Evolutionary conservation across 1,140 invertebrate genomes (phyloP).

Genomic region (Caenorhabditis briggsae): DNA sequence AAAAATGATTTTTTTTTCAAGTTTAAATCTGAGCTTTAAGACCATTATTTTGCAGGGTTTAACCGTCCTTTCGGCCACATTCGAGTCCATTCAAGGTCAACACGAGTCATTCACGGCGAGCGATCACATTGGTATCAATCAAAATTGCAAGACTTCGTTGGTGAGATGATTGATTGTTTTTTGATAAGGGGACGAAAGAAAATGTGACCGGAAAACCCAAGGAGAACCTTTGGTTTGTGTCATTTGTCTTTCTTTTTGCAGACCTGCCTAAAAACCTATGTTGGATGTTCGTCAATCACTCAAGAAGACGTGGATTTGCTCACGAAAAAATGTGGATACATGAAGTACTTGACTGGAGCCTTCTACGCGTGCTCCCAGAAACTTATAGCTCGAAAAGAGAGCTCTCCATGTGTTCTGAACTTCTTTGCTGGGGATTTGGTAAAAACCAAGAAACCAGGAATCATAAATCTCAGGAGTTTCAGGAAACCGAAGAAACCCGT

Average conservation of each 20-base stretch:
- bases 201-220: slow-evolving; percentile 28
- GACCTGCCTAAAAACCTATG: slow-evolving; percentile 16
- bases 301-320: slow-evolving; percentile 3
- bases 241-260: background rate
- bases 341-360: slow-evolving; percentile 15
- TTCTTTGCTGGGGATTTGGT: slow-evolving; percentile 8
- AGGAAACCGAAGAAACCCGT: background rate
- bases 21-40: too few species aligned
- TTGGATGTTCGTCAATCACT: slow-evolving; percentile 6
- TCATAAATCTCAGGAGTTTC: background rate
- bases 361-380: slow-evolving; percentile 44
- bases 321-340: slow-evolving; percentile 15
- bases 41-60: background rate
- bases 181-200: background rate
- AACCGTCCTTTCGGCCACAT: slow-evolving; percentile 24
- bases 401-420: background rate
- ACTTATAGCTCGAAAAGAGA: background rate
- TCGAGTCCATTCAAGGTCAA: slow-evolving; percentile 39
- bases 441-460: too few species aligned
- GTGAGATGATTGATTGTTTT: slow-evolving; percentile 43
- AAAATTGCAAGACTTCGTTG: slow-evolving; percentile 48
- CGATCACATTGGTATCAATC: slow-evolving; percentile 50
- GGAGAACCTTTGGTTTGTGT: background rate
- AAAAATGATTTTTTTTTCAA: too few species aligned
- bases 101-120: slow-evolving; percentile 51